These are phyloP conservation scores for Herminia tarsipennalis DNA, from an alignment of 2,888 invertebrate genomes.

Conservation along the genomic window DNA sequence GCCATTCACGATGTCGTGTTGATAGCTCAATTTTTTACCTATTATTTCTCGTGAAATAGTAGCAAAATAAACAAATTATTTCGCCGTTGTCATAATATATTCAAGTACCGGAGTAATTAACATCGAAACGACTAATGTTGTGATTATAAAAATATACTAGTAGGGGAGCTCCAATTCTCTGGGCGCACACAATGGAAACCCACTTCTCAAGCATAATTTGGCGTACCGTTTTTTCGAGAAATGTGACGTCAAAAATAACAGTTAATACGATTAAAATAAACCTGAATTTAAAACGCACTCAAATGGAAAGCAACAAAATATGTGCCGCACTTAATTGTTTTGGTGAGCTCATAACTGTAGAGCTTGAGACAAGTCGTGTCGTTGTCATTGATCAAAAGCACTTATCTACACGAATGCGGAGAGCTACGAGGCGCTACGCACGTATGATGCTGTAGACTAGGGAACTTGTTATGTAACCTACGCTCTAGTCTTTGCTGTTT, in stretches of 20 bases:
- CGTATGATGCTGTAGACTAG: slow-evolving; percentile 24
- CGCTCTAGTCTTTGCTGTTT: background rate
- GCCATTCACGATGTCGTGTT: slow-evolving; percentile 47
- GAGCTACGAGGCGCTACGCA: slow-evolving; percentile 60
- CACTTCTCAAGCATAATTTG: slow-evolving; percentile 81
- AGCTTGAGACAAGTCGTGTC: slow-evolving; percentile 26
- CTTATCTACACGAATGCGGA: slow-evolving; percentile 40
- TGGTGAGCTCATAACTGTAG: slow-evolving; percentile 42
- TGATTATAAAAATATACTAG: slow-evolving; percentile 36
- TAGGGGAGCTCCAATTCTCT: slow-evolving; percentile 56
- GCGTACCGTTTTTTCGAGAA: slow-evolving; percentile 76
- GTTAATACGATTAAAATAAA: slow-evolving; percentile 71
- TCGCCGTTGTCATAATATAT: slow-evolving; percentile 21
- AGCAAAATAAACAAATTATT: slow-evolving; percentile 13
- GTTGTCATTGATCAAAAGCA: slow-evolving; percentile 43
- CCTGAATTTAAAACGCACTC: slow-evolving; percentile 59
- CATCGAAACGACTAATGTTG: slow-evolving; percentile 24
- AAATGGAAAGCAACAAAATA: slow-evolving; percentile 56
- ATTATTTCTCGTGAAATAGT: background rate
- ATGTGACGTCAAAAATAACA: slow-evolving; percentile 67
- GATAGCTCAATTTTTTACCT: slow-evolving; percentile 30
- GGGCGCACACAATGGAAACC: slow-evolving; percentile 72
- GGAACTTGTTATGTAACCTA: slow-evolving; percentile 11
- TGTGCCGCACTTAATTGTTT: slow-evolving; percentile 54
- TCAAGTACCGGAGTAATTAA: slow-evolving; percentile 35